phyloP scores from a whole-genome alignment of 2,888 invertebrate species.

The Masnerella sp. region DNA sequence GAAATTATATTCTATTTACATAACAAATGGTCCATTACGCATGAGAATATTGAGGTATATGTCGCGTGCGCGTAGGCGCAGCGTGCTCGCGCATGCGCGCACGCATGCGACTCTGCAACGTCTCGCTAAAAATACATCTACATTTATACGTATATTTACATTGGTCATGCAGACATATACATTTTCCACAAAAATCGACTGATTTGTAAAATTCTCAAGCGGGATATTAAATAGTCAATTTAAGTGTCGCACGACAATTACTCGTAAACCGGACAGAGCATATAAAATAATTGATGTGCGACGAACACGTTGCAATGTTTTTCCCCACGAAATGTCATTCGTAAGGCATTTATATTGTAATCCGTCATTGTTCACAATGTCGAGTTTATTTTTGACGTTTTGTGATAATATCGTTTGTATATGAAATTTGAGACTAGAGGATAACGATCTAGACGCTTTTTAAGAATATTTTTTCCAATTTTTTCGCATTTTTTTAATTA shows the following conservation, averaged over 20 bases:
- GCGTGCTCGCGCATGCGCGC: neutral
- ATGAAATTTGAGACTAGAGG: too few species aligned
- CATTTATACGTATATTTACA: constrained; percentile 58
- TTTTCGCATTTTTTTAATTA: too few species aligned
- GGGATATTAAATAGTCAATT: constrained; percentile 77
- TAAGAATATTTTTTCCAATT: too few species aligned
- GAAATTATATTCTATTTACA: constrained; percentile 57
- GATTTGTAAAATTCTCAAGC: constrained; percentile 75
- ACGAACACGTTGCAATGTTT: constrained; percentile 62
- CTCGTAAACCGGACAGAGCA: constrained; percentile 65
- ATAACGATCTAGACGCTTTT: too few species aligned
- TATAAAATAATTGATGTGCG: constrained; percentile 66
- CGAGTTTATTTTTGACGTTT: constrained; percentile 69
- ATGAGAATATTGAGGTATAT: constrained; percentile 46
- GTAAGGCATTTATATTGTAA: constrained; percentile 65
- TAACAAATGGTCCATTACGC: constrained; percentile 50
- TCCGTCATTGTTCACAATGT: constrained; percentile 69
- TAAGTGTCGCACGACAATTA: constrained; percentile 69
- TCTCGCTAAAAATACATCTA: constrained; percentile 53
- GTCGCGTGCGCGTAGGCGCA: neutral
- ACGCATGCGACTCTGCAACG: too few species aligned
- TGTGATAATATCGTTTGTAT: constrained; percentile 69
- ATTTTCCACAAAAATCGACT: constrained; percentile 72
- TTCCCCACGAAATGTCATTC: constrained; percentile 50
- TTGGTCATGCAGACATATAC: constrained; percentile 54